These are phyloP conservation scores for Periparus ater DNA, from an alignment of 2,797 vertebrate genomes.

Conservation along the genomic window DNA sequence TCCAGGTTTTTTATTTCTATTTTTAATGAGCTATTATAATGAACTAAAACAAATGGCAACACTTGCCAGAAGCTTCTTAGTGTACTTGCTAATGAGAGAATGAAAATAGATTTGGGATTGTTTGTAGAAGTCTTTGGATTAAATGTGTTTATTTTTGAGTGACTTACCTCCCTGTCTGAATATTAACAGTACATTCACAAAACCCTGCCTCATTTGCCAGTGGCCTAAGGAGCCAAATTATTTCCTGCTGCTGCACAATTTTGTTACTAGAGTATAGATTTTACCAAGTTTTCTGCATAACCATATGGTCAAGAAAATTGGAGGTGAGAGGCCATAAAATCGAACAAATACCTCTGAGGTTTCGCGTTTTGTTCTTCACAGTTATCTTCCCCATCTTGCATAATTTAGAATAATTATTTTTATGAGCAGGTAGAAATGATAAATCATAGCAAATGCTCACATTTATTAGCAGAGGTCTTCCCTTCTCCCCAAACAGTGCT, in stretches of 20 bases:
- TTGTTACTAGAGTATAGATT: background rate
- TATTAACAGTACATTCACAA: background rate
- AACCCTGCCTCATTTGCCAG: background rate
- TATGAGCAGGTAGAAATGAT: background rate
- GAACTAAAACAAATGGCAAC: background rate
- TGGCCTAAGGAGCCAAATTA: background rate
- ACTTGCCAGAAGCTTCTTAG: background rate
- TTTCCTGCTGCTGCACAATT: background rate
- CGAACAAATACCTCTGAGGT: background rate
- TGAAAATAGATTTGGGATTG: background rate
- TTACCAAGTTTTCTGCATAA: background rate
- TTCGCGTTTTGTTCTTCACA: background rate
- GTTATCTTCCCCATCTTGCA: background rate
- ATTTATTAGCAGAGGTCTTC: background rate
- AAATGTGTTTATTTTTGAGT: background rate
- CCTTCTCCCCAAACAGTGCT: accelerated
- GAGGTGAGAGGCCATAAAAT: background rate
- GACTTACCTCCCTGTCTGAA: background rate
- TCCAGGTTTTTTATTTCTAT: background rate
- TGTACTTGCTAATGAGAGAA: background rate
- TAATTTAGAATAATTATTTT: background rate
- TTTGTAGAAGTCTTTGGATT: background rate
- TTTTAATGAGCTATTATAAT: background rate
- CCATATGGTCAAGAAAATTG: background rate
- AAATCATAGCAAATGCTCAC: background rate